Base-by-base conservation (phyloP, 2,888 invertebrate species). In the Cryptophagus acutangulus region DNA sequence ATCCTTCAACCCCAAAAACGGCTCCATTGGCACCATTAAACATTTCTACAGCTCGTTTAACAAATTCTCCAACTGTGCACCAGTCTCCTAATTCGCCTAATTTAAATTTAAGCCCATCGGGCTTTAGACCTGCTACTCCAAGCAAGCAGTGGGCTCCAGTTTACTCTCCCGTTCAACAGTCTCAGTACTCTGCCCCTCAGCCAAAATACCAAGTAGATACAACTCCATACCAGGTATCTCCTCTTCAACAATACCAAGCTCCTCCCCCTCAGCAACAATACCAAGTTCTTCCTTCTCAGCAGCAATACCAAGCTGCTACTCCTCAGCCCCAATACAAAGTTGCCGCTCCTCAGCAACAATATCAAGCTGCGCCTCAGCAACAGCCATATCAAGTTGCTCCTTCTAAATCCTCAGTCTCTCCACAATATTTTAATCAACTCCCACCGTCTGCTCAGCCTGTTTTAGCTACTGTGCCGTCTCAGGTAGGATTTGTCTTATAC, bases 111-210 rank as follows among this genome's bases (percentile, higher is more conserved):
- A 62, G 52, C 38, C 62, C 63, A 17, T 47, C 45, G 26, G 57
- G 58, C 38, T 64, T 49, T 41, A 51, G 58, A 59, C 63, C 55
- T 40, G 57, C 55, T 53, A 65, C 62, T 55, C 65, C 61, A 12
- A 31, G 16, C 15, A 69, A 57, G 65, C 63, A 47, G 52, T 74
- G 73, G 74, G 69, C 72, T 28, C 69, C 72, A 35, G 72, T 73
- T 10, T 69, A 70, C 45, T 70, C 72, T 45, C 69, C 73, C 36
- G 66, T 65, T 12, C 55, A n/a, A 20, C 24, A 20, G n/a, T n/a
- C 24, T 8, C 48, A 52, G 31, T 48, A 54, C 31, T 54, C 55
- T 42, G 12, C 46, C 12, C 38, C 39, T 29, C 38, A 40, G 13
- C 48, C 41, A 13, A 20, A 41, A 39, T 35, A 37, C 16, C 46